Conservation (phyloP, 30 jellyfish, hydroid and myxozoan species). For the Turritopsis rubra region DNA sequence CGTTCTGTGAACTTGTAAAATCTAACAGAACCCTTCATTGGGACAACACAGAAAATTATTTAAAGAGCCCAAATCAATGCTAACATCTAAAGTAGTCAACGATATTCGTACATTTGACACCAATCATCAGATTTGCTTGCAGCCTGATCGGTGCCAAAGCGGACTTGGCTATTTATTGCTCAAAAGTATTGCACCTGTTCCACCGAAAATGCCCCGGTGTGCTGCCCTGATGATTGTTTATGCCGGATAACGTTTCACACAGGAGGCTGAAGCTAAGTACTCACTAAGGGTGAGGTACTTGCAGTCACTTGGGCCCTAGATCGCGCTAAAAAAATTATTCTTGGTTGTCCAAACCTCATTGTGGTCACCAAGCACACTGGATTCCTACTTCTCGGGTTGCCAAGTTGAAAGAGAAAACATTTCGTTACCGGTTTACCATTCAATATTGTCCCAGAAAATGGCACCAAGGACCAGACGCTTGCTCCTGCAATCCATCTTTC, state of each 20-base stretch:
- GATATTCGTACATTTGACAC: not conserved
- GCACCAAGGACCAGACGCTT: constrained; percentile 20
- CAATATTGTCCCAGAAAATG: constrained; percentile 13
- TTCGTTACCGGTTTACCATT: not conserved
- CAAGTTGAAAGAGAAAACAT: not conserved
- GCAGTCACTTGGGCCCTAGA: constrained; percentile 19
- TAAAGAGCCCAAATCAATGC: not conserved
- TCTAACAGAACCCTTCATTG: not conserved
- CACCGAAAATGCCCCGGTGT: not conserved
- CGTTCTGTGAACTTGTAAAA: not conserved
- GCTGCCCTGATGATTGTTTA: constrained; percentile 12
- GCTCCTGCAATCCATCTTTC: not conserved
- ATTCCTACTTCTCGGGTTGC: not conserved
- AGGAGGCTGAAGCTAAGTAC: not conserved
- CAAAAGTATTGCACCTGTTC: constrained; percentile 14
- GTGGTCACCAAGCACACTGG: constrained; percentile 20
- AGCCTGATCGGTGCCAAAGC: not conserved
- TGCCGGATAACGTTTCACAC: not conserved
- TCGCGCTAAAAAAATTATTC: not conserved
- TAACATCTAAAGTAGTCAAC: not conserved
- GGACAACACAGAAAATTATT: not conserved
- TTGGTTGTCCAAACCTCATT: constrained; percentile 8
- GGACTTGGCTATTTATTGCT: not conserved
- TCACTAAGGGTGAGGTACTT: constrained; percentile 7
- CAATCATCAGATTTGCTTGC: not conserved